These are phyloP conservation scores for Hanleya hanleyi DNA, from an alignment of 2,888 invertebrate species.

Conservation along the genomic window DNA sequence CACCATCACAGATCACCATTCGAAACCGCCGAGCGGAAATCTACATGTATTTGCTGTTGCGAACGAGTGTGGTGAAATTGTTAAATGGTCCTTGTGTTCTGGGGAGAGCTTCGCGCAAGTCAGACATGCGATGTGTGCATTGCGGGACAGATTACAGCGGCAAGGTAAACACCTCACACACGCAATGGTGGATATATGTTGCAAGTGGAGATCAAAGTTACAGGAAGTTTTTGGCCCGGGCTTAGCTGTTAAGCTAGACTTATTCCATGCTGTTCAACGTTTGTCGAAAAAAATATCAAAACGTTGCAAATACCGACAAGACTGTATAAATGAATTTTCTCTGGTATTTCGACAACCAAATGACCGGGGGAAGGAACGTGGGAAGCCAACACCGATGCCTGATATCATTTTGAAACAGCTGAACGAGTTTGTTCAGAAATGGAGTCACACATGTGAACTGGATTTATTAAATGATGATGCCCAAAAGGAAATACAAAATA, in stretches of 20 bases:
- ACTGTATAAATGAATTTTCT: not conserved
- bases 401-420: not conserved
- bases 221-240: too few relatives aligned
- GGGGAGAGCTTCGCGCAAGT: not conserved
- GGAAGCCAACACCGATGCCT: not conserved
- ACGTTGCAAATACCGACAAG: too few relatives aligned
- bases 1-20: too few relatives aligned
- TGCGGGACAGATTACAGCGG: not conserved
- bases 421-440: not conserved
- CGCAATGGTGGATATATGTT: too few relatives aligned
- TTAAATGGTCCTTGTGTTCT: not conserved
- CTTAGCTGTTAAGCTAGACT: too few relatives aligned
- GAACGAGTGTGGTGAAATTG: not conserved
- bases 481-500: too few relatives aligned
- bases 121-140: not conserved
- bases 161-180: not conserved
- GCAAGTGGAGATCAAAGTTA: too few relatives aligned
- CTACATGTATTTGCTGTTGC: not conserved
- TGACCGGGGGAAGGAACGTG: not conserved
- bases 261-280: too few relatives aligned
- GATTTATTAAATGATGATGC: too few relatives aligned
- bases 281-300: too few relatives aligned
- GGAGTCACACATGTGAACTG: too few relatives aligned
- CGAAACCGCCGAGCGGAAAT: too few relatives aligned
- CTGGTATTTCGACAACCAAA: not conserved